phyloP scores from a whole-genome alignment of 2,797 vertebrate genomes.

The Spinus olivaceus region DNA sequence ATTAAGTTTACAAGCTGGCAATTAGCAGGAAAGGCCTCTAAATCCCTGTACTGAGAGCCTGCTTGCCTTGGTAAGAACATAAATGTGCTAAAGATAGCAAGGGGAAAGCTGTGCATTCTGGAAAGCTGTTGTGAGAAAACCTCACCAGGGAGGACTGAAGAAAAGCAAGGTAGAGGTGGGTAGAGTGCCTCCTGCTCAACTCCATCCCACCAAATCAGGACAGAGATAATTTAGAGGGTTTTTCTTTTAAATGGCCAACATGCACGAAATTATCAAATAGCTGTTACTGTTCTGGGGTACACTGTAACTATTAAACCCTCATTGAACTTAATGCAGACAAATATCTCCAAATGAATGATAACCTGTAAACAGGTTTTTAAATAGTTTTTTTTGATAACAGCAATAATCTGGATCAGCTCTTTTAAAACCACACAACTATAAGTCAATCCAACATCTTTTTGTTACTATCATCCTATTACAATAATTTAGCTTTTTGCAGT shows the following conservation, averaged over 20 bases:
- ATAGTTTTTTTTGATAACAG: neutral
- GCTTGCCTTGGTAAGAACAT: slow-evolving; percentile 86
- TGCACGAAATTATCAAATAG: slow-evolving; percentile 61
- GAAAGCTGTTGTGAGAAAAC: slow-evolving; percentile 74
- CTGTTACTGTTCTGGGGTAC: slow-evolving; percentile 46
- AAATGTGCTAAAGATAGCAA: slow-evolving; percentile 81
- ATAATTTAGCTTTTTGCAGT: neutral
- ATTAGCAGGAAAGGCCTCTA: slow-evolving; percentile 89
- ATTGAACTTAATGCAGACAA: slow-evolving; percentile 44
- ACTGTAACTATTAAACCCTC: slow-evolving; percentile 51
- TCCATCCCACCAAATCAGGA: slow-evolving; percentile 40
- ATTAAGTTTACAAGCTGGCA: slow-evolving; percentile 97
- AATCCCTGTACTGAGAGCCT: slow-evolving; percentile 87
- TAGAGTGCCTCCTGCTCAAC: slow-evolving; percentile 62
- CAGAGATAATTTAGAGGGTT: slow-evolving; percentile 61
- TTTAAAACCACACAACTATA: neutral
- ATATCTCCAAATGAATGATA: slow-evolving; percentile 40
- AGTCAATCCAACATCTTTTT: neutral
- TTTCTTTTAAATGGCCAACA: slow-evolving; percentile 37
- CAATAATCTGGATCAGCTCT: neutral
- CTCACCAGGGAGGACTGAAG: slow-evolving; percentile 66
- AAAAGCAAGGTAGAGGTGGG: slow-evolving; percentile 63
- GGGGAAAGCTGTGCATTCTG: slow-evolving; percentile 75
- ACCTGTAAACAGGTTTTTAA: neutral
- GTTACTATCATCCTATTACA: neutral